phyloP scores from a whole-genome alignment of 2,113 vertebrate species.

The Garra rufa region DNA sequence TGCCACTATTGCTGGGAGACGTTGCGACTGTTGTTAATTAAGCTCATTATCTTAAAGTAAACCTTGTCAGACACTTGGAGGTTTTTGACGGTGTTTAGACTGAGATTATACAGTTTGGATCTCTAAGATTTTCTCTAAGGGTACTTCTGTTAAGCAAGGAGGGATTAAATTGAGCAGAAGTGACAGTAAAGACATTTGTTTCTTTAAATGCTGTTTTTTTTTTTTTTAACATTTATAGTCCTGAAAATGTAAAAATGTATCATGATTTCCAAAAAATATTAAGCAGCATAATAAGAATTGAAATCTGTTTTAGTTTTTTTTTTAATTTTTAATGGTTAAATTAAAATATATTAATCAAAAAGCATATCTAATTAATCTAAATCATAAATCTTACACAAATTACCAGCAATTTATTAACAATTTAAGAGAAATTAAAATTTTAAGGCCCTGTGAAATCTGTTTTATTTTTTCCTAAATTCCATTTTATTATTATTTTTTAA shows the following conservation, averaged over 20 bases:
- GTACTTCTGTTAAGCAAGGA: not conserved
- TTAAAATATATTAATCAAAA: no score
- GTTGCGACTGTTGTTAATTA: not conserved
- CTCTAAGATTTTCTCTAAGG: not conserved
- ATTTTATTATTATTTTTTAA: no score
- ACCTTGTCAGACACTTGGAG: not conserved
- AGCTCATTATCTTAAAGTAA: slow-evolving; percentile 7
- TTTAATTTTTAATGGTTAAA: no score
- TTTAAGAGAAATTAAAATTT: no score
- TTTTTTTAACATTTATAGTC: not conserved
- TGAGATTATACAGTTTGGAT: not conserved
- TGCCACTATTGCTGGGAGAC: slow-evolving; percentile 5
- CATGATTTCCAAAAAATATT: not conserved
- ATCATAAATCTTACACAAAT: no score
- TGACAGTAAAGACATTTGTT: not conserved
- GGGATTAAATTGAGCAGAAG: not conserved
- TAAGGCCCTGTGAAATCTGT: no score
- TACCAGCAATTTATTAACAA: no score
- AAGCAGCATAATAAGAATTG: not conserved
- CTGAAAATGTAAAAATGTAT: not conserved
- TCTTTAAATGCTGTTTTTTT: not conserved
- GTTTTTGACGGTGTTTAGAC: not conserved
- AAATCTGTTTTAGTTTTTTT: no score
- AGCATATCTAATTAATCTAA: no score
- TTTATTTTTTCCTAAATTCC: no score